Conservation (phyloP, 2,888 invertebrate species). For the Alloplasta piceator region DNA sequence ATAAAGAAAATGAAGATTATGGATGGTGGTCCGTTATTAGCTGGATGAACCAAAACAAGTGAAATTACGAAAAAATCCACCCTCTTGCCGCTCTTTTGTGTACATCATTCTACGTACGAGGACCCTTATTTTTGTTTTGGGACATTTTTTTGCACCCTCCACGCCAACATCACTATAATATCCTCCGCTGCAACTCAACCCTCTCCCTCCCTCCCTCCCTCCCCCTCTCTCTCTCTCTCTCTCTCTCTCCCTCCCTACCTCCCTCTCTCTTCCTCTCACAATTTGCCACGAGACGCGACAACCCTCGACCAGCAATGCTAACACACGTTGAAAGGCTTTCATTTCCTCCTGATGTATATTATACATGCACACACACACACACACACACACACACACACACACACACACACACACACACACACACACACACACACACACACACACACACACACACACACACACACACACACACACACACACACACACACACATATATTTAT, state of each 20-base stretch:
- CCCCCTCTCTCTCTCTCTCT: conserved; percentile 49
- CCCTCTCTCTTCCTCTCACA: background rate
- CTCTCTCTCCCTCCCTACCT: too few species aligned
- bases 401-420: background rate
- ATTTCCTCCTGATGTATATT: conserved; percentile 28
- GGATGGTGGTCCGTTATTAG: background rate
- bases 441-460: too few species aligned
- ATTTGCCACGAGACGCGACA: conserved; percentile 21
- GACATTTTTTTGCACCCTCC: conserved; percentile 45
- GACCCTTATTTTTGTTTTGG: conserved; percentile 50
- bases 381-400: background rate
- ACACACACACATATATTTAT: background rate
- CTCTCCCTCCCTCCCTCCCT: conserved; percentile 52
- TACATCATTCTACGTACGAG: conserved; percentile 13
- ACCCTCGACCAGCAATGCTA: conserved; percentile 51
- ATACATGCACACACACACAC: too few species aligned
- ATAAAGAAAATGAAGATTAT: background rate
- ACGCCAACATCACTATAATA: background rate
- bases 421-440: background rate
- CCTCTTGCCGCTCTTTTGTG: background rate
- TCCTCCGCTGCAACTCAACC: conserved; percentile 22
- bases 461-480: background rate
- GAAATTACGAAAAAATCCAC: background rate
- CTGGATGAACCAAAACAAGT: background rate
- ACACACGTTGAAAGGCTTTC: conserved; percentile 51